phyloP scores from a whole-genome alignment of 2,113 vertebrate genomes.

The Nesospiza acunhae region DNA sequence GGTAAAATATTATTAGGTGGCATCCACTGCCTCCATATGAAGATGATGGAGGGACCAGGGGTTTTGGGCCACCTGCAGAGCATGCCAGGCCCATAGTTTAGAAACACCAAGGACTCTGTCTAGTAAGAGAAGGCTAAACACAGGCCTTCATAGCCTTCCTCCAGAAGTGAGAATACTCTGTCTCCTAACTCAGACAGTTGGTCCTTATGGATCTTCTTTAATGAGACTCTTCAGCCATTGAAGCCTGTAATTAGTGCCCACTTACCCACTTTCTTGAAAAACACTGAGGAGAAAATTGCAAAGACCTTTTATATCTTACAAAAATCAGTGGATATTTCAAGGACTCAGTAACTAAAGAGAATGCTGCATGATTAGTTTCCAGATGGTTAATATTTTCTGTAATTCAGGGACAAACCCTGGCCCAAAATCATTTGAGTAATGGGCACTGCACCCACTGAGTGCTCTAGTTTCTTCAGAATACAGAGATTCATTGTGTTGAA shows the following conservation, averaged over 20 bases:
- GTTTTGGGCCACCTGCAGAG: neutral
- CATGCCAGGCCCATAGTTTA: neutral
- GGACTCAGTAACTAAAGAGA: neutral
- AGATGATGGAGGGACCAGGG: neutral
- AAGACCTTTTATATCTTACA: neutral
- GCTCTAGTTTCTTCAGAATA: neutral
- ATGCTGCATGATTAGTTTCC: neutral
- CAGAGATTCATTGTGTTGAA: neutral
- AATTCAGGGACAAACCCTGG: neutral
- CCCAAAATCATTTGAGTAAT: neutral
- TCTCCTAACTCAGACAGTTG: neutral
- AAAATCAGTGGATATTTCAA: neutral
- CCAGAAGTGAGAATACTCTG: neutral
- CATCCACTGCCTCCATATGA: neutral
- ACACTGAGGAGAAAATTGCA: neutral
- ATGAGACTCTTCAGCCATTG: neutral
- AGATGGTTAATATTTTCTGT: neutral
- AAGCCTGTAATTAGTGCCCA: neutral
- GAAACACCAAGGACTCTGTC: neutral
- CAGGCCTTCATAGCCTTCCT: neutral
- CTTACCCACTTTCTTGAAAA: neutral
- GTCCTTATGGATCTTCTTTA: neutral
- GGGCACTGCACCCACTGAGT: neutral
- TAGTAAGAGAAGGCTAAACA: neutral
- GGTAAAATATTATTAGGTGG: neutral